A percentile compares a stretch with the other conserved stretches of the same genome.
Evolutionary conservation across 2,888 invertebrate species (phyloP).

Genomic region (Eupithecia dodoneata): DNA sequence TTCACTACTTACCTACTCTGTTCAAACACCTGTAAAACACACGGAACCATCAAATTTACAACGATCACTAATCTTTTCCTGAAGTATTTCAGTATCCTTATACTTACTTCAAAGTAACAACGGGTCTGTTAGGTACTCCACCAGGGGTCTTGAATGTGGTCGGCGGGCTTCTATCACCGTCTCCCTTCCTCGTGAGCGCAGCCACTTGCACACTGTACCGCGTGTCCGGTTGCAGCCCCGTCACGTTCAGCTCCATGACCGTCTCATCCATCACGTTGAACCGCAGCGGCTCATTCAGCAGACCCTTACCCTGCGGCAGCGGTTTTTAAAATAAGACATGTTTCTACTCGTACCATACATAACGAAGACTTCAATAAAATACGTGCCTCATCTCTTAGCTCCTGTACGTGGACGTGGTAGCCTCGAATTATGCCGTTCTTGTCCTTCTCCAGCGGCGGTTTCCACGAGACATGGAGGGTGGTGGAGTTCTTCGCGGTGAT

Average conservation of each 20-base stretch:
- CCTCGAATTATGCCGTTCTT: slow-evolving; percentile 98
- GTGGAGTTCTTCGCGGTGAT: slow-evolving; percentile 96
- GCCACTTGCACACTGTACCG: slow-evolving; percentile 97
- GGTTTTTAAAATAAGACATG: slow-evolving; percentile 29
- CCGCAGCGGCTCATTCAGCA: slow-evolving; percentile 94
- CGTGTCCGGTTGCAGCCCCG: slow-evolving; percentile 97
- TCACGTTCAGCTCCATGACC: slow-evolving; percentile 91
- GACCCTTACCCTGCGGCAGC: slow-evolving; percentile 86
- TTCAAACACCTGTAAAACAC: neutral
- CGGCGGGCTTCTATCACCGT: slow-evolving; percentile 95
- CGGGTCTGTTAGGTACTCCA: slow-evolving; percentile 94
- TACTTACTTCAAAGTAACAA: slow-evolving; percentile 90
- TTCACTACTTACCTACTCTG: neutral
- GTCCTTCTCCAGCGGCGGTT: slow-evolving; percentile 95
- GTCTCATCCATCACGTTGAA: slow-evolving; percentile 93
- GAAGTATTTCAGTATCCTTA: slow-evolving; percentile 53
- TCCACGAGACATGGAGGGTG: slow-evolving; percentile 97
- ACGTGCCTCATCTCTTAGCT: slow-evolving; percentile 92
- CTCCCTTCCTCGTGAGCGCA: slow-evolving; percentile 97
- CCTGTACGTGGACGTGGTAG: slow-evolving; percentile 98
- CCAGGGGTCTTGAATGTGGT: slow-evolving; percentile 95
- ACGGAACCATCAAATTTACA: no score
- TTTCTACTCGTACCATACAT: slow-evolving; percentile 8
- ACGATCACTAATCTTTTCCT: neutral
- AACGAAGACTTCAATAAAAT: neutral